Base-by-base conservation (phyloP, 2,888 invertebrate species). In the Drosophila hamatofila region DNA sequence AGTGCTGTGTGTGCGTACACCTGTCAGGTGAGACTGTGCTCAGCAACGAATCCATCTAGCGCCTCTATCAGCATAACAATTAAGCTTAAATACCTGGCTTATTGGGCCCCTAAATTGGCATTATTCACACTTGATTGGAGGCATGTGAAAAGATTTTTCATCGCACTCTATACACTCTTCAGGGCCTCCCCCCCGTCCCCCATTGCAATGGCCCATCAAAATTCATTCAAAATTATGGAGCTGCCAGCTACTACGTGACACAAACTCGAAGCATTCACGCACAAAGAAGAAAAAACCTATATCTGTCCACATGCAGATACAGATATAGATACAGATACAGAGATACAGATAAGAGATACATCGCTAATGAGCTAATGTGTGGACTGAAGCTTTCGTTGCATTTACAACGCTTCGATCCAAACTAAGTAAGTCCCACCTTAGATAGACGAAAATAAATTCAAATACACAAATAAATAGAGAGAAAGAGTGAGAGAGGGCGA, bases 51-150 rank as follows among this genome's bases (percentile, higher is more conserved):
- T 82, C 88, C 88, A 89, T 88, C 89, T 84, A 89, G 85, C 90
- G 84, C 84, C 84, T 83, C 84, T 88, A 84, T 84, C 84, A 89
- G 89, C 90, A 84, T 84, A 89, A 88, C 84, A 89, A 84, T 84
- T 84, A 89, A 85, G 90, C 84, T 72, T 78, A 86, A 86, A 83
- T 86, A 66, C 76, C 66, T 75, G 58, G 80, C 74, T 80, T 63
- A 73, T 76, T 81, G 74, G 66, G 54, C 54, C 57, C 69, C 85
- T 73, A 77, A 88, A 86, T 88, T 83, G 82, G 72, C 80, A 90
- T 90, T 88, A 90, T 90, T 90, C 80, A 88, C 87, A 82, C 89
- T 84, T 74, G 73, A 89, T 82, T 78, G 75, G 88, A 80, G 69
- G 72, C 87, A 87, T 90, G 90, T 73, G 87, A 89, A 89, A 73